Evolutionary conservation across 2,113 vertebrate genomes (phyloP), one percentile per base, ranked within the genome.

Genomic region (Dinomys branickii): DNA sequence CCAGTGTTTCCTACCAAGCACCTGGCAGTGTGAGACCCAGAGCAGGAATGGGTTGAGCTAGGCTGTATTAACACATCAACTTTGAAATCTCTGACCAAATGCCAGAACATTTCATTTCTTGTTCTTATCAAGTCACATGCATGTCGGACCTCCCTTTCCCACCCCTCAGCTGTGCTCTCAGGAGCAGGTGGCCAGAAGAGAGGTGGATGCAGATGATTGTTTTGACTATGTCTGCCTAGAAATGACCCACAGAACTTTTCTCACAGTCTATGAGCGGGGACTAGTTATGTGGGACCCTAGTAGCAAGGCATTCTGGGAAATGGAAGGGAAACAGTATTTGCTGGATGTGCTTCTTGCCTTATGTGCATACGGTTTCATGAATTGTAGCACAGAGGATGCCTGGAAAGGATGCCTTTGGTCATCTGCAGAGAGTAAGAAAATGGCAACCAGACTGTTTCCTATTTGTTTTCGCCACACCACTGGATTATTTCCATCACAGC

Each of bases 381-480:
- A 69, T 86, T 67, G 86, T 50, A 82, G 38, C 24, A 4, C 8
- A 92, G 41, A 56, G 28, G 35, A 59, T n/a, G 26, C 33, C 16
- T 35, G 44, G 63, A 22, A 91, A 85, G 71, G 47, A 52, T 35
- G 83, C 10, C 33, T 78, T 87, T n/a, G 52, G 38, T 85, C 38
- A 91, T 44, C 44, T 88, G 28, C 28, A 20, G 7, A 73, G 61
- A 85, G 85, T 63, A 71, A 56, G 83, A 56, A 87, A 84, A 84
- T 91, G 84, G 56, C 38, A 33, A 47, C n/a, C 44, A 33, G 71
- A 30, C 16, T 30, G 56, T 44, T 87, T 54, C 14, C 16, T 67
- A 58, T 33, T 35, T 0, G 0, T 65, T 35, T 67, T 56, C 14
- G 0, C 35, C 26, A 17, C 12, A 13, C 1, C 16, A 11, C 10